Conservation (phyloP, 2,113 vertebrate genomes). For the Nothoprocta pentlandii region DNA sequence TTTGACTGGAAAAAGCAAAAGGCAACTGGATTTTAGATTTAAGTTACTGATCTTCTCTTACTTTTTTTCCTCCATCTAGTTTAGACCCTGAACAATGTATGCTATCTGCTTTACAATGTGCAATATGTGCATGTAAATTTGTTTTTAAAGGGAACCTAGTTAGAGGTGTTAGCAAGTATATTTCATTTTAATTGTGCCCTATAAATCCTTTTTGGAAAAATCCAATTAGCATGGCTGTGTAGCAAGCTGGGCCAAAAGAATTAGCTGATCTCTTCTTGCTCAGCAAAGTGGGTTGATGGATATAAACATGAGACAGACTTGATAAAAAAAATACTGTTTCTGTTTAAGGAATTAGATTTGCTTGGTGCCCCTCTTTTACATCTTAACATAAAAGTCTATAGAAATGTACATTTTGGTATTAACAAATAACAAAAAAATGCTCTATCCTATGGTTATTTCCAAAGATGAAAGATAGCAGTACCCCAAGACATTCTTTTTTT, state of each 20-base stretch:
- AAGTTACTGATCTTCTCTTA: constrained; percentile 38
- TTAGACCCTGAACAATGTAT: neutral
- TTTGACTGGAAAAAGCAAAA: neutral
- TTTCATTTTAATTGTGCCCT: constrained; percentile 67
- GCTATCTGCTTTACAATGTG: constrained; percentile 26
- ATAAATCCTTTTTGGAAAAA: constrained; percentile 74
- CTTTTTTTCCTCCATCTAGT: neutral
- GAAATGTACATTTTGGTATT: constrained; percentile 75
- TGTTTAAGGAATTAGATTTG: constrained; percentile 66
- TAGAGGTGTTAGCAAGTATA: constrained; percentile 46
- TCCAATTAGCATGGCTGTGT: constrained; percentile 55
- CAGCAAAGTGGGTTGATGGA: constrained; percentile 60
- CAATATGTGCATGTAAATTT: constrained; percentile 16
- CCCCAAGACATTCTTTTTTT: constrained; percentile 39
- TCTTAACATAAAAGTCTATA: constrained; percentile 79
- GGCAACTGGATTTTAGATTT: constrained; percentile 26
- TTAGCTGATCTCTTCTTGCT: constrained; percentile 65
- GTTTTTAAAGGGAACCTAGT: constrained; percentile 31
- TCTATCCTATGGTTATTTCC: constrained; percentile 66
- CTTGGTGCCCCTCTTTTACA: constrained; percentile 73
- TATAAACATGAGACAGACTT: constrained; percentile 57
- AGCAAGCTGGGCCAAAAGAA: constrained; percentile 67
- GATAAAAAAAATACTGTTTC: constrained; percentile 68
- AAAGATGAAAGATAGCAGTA: constrained; percentile 71
- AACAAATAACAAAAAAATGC: constrained; percentile 73